These are phyloP conservation scores for Elaphurus davidianus DNA, from an alignment of 2,113 vertebrate species.

Conservation along the genomic window DNA sequence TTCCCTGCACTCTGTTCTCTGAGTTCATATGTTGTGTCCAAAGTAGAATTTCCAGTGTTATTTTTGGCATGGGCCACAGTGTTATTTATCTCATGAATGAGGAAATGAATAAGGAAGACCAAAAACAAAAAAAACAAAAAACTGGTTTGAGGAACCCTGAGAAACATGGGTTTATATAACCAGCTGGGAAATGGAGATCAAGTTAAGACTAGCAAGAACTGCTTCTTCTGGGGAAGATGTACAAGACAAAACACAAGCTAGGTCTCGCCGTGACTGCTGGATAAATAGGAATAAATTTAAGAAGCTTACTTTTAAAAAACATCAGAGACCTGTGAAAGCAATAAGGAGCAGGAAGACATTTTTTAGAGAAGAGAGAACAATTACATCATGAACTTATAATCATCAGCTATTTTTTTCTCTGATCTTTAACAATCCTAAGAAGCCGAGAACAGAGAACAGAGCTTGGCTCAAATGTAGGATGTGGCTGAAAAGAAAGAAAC, in stretches of 20 bases:
- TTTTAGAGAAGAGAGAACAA: neutral
- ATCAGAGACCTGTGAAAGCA: neutral
- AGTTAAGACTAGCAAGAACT: neutral
- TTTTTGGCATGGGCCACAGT: neutral
- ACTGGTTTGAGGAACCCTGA: neutral
- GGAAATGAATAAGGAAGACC: neutral
- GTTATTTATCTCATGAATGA: neutral
- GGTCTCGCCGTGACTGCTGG: neutral
- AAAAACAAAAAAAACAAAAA: neutral
- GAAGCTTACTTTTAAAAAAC: neutral
- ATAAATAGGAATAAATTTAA: neutral
- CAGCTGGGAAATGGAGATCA: neutral
- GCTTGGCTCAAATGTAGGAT: neutral
- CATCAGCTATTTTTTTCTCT: neutral
- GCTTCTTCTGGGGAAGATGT: neutral
- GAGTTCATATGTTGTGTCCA: neutral
- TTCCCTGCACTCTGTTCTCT: neutral
- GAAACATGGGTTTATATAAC: neutral
- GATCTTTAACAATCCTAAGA: neutral
- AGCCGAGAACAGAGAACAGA: neutral
- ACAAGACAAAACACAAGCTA: neutral
- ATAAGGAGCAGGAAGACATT: neutral
- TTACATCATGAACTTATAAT: neutral
- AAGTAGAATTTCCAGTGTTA: neutral
- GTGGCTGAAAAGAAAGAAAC: neutral